Evolutionary conservation across 2,888 invertebrate species (phyloP), one percentile per base, ranked within the genome.

Genomic region (Callyntrura sp.): DNA sequence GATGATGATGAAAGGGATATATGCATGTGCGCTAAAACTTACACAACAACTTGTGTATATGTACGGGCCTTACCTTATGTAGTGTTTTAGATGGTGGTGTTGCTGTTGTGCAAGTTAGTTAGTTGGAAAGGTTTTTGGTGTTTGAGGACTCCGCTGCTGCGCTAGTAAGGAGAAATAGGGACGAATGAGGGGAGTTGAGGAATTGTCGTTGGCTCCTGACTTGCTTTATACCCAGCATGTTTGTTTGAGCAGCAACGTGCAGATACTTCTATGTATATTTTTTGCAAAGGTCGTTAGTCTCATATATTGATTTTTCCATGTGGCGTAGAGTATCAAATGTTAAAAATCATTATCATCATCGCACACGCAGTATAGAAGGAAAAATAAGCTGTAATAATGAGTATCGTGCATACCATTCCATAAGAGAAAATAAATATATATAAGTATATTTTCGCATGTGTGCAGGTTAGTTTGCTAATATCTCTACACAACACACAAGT

Each of bases 231-330:
- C n/a, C n/a, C n/a, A n/a, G n/a, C n/a, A n/a, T 35, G 2, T 35
- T 35, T 35, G 6, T 35, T 35, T 35, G 3, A 35, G 6, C 35
- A 2, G 35, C 2, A 35, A 35, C 35, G 35, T 35, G 6, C 35
- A 35, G 35, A 35, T 35, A 35, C 62, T 23, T 9, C 1, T 11
- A 11, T n/a, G n/a, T 62, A 62, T 25, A 23, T 14, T 35, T 25
- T 79, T 82, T 84, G 3, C 25, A 84, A 70, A 84, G 84, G 84
- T 84, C 84, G 55, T 84, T 84, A 68, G 84, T 84, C 84, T 48
- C 68, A 68, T 84, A 43, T 68, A 84, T 84, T 45, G 82, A 82
- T 82, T 82, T 82, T 23, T 45, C n/a, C 45, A 17, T 57, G 12
- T 57, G n/a, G 2, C 35, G 35, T 35, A 35, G 35, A 35, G 35